Evolutionary conservation across 1,140 invertebrate genomes (phyloP).

Genomic region (Bicyclus anynana): DNA sequence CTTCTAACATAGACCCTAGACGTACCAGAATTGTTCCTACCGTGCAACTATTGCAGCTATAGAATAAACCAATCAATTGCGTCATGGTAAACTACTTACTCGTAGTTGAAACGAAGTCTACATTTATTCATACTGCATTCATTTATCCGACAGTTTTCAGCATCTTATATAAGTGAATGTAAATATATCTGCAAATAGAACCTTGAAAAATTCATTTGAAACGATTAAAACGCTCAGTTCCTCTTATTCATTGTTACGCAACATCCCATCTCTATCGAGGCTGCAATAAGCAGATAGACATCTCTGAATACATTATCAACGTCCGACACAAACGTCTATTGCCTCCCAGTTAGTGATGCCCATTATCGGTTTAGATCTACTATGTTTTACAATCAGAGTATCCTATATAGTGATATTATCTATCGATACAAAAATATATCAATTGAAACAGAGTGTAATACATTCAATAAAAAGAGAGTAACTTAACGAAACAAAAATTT

Average conservation of each 20-base stretch:
- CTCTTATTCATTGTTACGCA: slow-evolving; percentile 35
- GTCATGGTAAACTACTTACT: too few relatives aligned
- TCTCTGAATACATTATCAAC: slow-evolving; percentile 31
- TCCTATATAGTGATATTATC: too few relatives aligned
- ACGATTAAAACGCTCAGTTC: slow-evolving; percentile 32
- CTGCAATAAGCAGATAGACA: slow-evolving; percentile 27
- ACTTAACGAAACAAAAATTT: too few relatives aligned
- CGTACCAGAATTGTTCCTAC: too few relatives aligned
- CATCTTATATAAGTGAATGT: slow-evolving; percentile 26
- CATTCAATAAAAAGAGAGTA: too few relatives aligned
- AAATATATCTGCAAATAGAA: slow-evolving; percentile 18
- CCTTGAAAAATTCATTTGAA: slow-evolving; percentile 32
- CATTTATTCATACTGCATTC: background rate
- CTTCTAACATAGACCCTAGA: too few relatives aligned
- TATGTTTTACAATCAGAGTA: too few relatives aligned
- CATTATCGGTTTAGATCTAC: background rate
- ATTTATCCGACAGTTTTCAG: background rate
- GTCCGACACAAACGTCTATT: slow-evolving; percentile 6
- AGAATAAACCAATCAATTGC: too few relatives aligned
- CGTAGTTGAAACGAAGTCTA: too few relatives aligned
- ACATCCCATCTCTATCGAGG: slow-evolving; percentile 34
- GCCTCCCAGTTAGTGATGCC: slow-evolving; percentile 9
- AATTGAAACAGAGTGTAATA: too few relatives aligned
- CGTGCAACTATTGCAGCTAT: too few relatives aligned
- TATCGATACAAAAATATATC: too few relatives aligned